phyloP scores from a whole-genome alignment of 2,113 vertebrate genomes.

The Alouatta palliata region DNA sequence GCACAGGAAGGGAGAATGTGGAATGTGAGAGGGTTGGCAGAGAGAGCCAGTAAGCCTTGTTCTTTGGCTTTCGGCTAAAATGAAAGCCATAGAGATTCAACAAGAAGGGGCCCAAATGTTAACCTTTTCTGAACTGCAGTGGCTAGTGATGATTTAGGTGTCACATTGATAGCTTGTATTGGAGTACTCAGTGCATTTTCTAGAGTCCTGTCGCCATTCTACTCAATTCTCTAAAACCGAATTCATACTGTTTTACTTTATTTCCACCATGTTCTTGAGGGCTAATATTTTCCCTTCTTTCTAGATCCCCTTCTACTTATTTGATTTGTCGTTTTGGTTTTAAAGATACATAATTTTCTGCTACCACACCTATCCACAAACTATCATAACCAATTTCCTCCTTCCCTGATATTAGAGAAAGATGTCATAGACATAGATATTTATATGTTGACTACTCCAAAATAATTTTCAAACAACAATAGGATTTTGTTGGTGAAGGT shows the following conservation, averaged over 20 bases:
- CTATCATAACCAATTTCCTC: background rate
- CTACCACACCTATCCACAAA: background rate
- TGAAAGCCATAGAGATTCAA: conserved; percentile 24
- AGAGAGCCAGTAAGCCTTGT: conserved; percentile 41
- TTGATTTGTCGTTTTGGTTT: background rate
- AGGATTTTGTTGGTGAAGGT: background rate
- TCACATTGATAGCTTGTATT: background rate
- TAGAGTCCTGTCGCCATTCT: background rate
- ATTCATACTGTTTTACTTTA: background rate
- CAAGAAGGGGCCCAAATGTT: conserved; percentile 28
- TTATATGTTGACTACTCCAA: background rate
- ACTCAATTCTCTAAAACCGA: background rate
- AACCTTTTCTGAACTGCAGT: conserved; percentile 40
- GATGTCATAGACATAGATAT: background rate
- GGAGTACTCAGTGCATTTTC: background rate
- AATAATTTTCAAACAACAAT: conserved; percentile 10
- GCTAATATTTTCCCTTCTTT: background rate
- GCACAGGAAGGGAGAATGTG: conserved; percentile 33
- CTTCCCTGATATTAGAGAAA: conserved; percentile 1
- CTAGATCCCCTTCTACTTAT: background rate
- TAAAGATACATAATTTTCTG: background rate
- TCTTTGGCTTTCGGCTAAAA: conserved; percentile 48
- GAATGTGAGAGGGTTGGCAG: conserved; percentile 51
- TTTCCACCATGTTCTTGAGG: background rate
- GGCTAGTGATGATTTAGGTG: background rate